Evolutionary conservation across 2,888 invertebrate genomes (phyloP).

Genomic region (Synanthedon andrenaeformis): DNA sequence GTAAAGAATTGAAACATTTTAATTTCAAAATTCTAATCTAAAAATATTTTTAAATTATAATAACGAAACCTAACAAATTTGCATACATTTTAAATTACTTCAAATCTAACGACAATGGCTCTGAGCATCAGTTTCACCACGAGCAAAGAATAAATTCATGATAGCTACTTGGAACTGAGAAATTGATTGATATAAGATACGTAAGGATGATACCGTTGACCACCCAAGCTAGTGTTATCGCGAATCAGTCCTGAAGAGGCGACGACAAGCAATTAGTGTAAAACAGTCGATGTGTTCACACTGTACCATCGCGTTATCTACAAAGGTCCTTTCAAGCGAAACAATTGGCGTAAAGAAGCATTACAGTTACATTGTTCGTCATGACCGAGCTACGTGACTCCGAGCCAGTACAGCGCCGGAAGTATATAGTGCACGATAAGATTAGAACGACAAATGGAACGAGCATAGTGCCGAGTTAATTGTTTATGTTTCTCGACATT

Average conservation of each 20-base stretch:
- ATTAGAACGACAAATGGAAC: slow-evolving; percentile 17
- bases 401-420: slow-evolving; percentile 24
- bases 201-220: neutral
- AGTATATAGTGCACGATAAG: slow-evolving; percentile 28
- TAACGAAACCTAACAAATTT: too few species aligned
- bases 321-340: slow-evolving; percentile 22
- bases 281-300: slow-evolving; percentile 21
- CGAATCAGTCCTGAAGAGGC: neutral
- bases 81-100: too few species aligned
- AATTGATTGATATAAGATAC: too few species aligned
- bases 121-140: too few species aligned
- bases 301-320: slow-evolving; percentile 21
- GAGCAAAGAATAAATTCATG: too few species aligned
- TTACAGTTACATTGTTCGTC: slow-evolving; percentile 27
- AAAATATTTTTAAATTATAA: too few species aligned
- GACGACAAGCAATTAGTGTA: slow-evolving; percentile 23
- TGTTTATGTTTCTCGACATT: neutral
- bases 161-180: too few species aligned
- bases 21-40: too few species aligned
- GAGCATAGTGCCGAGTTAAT: neutral
- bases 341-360: slow-evolving; percentile 16
- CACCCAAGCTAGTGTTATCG: neutral
- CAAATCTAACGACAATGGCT: too few species aligned
- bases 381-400: slow-evolving; percentile 30
- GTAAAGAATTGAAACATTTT: too few species aligned